Evolutionary conservation across 2,888 invertebrate genomes (phyloP).

Genomic region (Chymomyza caudatula): DNA sequence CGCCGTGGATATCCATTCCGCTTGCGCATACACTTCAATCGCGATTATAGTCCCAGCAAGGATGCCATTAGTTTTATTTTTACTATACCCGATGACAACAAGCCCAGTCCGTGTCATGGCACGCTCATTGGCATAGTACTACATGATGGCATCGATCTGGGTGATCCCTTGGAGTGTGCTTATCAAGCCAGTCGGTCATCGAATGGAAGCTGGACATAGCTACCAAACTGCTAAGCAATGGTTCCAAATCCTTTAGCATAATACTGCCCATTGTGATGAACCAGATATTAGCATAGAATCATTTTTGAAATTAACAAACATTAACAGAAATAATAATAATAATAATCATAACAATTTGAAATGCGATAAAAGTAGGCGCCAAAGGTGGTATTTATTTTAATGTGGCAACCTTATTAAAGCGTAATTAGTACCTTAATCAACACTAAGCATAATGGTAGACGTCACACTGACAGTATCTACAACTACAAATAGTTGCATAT

Average conservation of each 20-base stretch:
- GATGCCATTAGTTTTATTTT: constrained; percentile 92
- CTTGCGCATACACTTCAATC: constrained; percentile 83
- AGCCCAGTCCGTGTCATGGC: constrained; percentile 88
- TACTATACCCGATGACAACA: constrained; percentile 87
- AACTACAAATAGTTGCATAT: too few species aligned
- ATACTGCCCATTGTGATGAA: constrained; percentile 86
- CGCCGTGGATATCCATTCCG: constrained; percentile 90
- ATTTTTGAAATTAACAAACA: too few species aligned
- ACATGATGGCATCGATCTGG: constrained; percentile 81
- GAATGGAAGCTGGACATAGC: constrained; percentile 92
- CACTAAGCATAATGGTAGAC: too few species aligned
- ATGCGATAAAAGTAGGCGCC: too few species aligned
- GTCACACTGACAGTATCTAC: too few species aligned
- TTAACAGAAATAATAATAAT: too few species aligned
- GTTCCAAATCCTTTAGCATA: constrained; percentile 87
- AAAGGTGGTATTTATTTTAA: too few species aligned
- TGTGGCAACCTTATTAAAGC: too few species aligned
- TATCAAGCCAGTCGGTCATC: constrained; percentile 87
- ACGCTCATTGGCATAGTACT: constrained; percentile 87
- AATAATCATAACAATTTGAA: too few species aligned
- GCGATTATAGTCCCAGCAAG: constrained; percentile 84
- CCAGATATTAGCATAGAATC: too few species aligned
- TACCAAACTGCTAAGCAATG: constrained; percentile 83
- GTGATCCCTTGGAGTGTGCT: constrained; percentile 80
- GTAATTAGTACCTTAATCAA: too few species aligned